These are phyloP conservation scores for Leptocoma aspasia DNA, from an alignment of 2,113 vertebrate genomes.

Conservation along the genomic window DNA sequence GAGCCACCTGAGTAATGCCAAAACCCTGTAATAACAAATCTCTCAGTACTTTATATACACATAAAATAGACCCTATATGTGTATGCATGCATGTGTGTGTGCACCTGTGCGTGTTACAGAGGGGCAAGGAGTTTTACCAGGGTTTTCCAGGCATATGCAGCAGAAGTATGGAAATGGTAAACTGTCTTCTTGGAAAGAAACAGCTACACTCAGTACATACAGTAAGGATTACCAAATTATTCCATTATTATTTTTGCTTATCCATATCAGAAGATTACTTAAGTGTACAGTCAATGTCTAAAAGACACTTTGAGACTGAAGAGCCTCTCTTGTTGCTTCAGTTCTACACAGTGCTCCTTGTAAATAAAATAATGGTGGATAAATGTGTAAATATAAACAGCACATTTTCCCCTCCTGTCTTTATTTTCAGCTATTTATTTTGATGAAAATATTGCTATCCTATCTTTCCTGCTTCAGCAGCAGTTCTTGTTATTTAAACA, in stretches of 20 bases:
- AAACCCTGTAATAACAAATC: not conserved
- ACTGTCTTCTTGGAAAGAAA: not conserved
- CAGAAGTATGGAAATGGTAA: not conserved
- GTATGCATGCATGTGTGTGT: not conserved
- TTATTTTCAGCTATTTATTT: not conserved
- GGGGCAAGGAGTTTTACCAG: not conserved
- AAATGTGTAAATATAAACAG: not conserved
- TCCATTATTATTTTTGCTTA: not conserved
- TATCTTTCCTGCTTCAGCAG: not conserved
- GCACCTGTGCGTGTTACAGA: rapidly evolving
- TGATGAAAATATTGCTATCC: not conserved
- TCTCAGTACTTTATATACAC: not conserved
- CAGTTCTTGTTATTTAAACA: not conserved
- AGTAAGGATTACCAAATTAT: not conserved
- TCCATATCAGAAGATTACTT: not conserved
- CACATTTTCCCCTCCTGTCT: not conserved
- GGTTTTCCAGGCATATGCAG: not conserved
- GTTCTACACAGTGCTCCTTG: not conserved
- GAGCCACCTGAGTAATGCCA: not conserved
- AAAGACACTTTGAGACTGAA: not conserved
- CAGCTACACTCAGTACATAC: not conserved
- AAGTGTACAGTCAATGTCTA: not conserved
- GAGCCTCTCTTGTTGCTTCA: not conserved
- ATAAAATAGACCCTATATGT: not conserved
- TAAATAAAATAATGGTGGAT: not conserved